phyloP scores from a whole-genome alignment of 2,888 invertebrate genomes.

The Lutraria lutraria region DNA sequence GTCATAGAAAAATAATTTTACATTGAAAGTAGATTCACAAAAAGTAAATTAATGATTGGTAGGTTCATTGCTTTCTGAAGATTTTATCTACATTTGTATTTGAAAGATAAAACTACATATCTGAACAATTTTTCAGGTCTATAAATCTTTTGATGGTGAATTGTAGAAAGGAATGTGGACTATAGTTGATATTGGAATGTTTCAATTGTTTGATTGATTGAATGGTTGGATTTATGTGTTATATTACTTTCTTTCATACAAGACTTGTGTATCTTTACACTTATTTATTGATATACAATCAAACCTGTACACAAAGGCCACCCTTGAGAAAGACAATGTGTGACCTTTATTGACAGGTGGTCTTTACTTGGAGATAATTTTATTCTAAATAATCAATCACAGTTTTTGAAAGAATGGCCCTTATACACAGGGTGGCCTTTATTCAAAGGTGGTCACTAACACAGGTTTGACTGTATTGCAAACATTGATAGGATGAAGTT shows the following conservation, averaged over 20 bases:
- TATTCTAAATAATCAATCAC: too few species aligned
- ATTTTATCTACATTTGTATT: conserved; percentile 1
- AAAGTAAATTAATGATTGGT: not conserved
- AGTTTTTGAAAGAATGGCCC: too few species aligned
- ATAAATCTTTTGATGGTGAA: not conserved
- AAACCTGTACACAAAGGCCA: too few species aligned
- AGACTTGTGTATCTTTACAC: not conserved
- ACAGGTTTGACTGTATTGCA: too few species aligned
- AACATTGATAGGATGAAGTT: too few species aligned
- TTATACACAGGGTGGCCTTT: too few species aligned
- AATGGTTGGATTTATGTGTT: not conserved
- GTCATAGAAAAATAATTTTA: not conserved
- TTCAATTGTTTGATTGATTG: not conserved
- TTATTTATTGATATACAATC: too few species aligned
- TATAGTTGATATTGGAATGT: not conserved
- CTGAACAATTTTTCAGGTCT: not conserved
- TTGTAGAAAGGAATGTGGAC: not conserved
- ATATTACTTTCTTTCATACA: not conserved
- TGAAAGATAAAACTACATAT: not conserved
- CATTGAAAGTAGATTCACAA: not conserved
- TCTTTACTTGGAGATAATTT: too few species aligned
- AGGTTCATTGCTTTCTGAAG: not conserved
- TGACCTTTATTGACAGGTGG: too few species aligned
- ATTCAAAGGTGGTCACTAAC: too few species aligned
- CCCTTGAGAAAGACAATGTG: too few species aligned